Evolutionary conservation across 1,140 invertebrate species (phyloP).

Genomic region (Caerostris darwini): DNA sequence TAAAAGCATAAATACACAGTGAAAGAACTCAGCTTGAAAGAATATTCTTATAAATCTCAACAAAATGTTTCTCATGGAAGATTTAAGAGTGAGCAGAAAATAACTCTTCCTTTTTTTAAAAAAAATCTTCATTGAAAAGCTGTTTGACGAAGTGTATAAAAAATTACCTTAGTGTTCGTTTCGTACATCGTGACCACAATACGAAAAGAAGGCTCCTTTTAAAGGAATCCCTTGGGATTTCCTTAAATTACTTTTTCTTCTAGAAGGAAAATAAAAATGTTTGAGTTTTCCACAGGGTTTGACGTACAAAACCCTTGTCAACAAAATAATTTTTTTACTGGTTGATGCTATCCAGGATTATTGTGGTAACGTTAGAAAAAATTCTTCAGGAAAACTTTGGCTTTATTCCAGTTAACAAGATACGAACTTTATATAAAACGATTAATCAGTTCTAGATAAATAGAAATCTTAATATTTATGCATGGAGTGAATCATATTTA

Average conservation of each 20-base stretch:
- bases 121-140: background rate
- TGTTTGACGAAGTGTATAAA: constrained; percentile 25
- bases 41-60: background rate
- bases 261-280: background rate
- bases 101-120: background rate
- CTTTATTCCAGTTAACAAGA: background rate
- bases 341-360: background rate
- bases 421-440: no score
- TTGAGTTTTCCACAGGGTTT: background rate
- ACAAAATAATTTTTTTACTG: background rate
- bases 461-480: no score
- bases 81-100: background rate
- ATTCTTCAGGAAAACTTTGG: background rate
- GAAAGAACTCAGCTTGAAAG: background rate
- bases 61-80: background rate
- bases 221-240: background rate
- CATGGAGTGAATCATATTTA: no score
- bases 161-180: background rate
- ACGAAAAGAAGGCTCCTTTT: background rate
- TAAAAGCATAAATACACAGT: background rate
- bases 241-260: background rate
- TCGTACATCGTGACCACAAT: constrained; percentile 30
- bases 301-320: background rate
- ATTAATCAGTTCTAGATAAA: no score
- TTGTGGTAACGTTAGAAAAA: background rate